Evolutionary conservation across 23 tunicate genomes (phyloP).

Genomic region (Ascidia mentula): DNA sequence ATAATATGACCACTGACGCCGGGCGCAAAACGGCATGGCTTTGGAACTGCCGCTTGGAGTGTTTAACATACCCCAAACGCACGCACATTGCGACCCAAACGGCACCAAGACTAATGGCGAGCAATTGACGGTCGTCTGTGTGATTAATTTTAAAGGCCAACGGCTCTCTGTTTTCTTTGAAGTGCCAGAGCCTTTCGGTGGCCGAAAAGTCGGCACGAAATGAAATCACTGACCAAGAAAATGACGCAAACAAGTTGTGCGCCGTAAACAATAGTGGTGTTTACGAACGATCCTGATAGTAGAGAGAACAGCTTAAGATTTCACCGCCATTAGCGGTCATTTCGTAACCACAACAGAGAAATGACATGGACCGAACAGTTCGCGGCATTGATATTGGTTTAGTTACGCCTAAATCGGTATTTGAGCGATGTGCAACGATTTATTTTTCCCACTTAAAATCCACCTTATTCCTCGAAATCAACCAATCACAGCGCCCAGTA

Average conservation of each 20-base stretch:
- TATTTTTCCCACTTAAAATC: too few species aligned
- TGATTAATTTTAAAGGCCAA: neutral
- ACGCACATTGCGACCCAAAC: neutral
- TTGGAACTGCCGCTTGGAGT: neutral
- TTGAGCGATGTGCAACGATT: too few species aligned
- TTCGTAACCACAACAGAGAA: too few species aligned
- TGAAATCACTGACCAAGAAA: neutral
- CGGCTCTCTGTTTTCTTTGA: neutral
- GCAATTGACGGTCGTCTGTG: neutral
- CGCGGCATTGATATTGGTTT: too few species aligned
- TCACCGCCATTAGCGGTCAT: too few species aligned
- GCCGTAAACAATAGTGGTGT: neutral
- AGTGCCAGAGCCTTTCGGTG: neutral
- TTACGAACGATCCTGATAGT: too few species aligned
- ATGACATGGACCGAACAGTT: too few species aligned
- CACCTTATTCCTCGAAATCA: too few species aligned
- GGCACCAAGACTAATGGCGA: neutral
- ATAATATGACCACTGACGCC: slow-evolving; percentile 2
- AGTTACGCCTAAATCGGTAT: too few species aligned
- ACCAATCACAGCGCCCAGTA: too few species aligned
- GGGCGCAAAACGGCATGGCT: neutral
- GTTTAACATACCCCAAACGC: neutral
- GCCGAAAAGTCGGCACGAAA: neutral
- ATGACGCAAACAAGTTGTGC: neutral
- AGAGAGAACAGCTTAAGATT: too few species aligned